Conservation (phyloP, 2,888 invertebrate genomes). For the Phortica magna region DNA sequence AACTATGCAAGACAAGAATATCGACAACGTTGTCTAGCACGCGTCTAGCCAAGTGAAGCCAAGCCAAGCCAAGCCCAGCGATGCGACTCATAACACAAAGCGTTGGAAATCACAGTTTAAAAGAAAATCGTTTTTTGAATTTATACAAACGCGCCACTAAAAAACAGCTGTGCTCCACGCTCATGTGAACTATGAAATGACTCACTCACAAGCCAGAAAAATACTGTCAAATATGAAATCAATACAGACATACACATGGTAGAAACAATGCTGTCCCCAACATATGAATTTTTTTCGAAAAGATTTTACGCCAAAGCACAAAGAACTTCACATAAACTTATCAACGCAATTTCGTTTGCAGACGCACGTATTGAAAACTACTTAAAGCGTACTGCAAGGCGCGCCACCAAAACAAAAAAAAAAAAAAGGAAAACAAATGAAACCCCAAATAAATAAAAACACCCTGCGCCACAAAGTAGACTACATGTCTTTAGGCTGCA, state of each 20-base stretch:
- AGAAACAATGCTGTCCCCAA: not conserved
- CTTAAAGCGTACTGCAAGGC: slow-evolving; percentile 9
- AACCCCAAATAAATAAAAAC: not conserved
- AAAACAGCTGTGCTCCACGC: not conserved
- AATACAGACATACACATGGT: not conserved
- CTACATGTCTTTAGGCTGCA: not conserved
- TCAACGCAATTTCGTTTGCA: slow-evolving; percentile 31
- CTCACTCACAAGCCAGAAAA: slow-evolving; percentile 1
- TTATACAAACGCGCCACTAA: slow-evolving; percentile 12
- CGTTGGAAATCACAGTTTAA: slow-evolving; percentile 5
- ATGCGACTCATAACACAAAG: not conserved
- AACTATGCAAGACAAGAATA: not conserved
- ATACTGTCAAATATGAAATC: slow-evolving; percentile 16
- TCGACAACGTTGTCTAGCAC: not conserved
- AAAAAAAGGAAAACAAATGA: not conserved
- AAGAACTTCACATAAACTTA: slow-evolving; percentile 28
- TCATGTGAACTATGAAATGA: not conserved
- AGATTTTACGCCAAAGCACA: not conserved
- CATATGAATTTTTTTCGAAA: not conserved
- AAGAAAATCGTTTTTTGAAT: slow-evolving; percentile 21
- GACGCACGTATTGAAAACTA: slow-evolving; percentile 38
- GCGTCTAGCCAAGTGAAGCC: not conserved
- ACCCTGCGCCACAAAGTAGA: not conserved
- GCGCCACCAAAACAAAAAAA: slow-evolving; percentile 1
- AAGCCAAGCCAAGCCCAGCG: not conserved